Evolutionary conservation across 2,888 invertebrate genomes (phyloP), one percentile per base, ranked within the genome.

Genomic region (Doris montereyensis): DNA sequence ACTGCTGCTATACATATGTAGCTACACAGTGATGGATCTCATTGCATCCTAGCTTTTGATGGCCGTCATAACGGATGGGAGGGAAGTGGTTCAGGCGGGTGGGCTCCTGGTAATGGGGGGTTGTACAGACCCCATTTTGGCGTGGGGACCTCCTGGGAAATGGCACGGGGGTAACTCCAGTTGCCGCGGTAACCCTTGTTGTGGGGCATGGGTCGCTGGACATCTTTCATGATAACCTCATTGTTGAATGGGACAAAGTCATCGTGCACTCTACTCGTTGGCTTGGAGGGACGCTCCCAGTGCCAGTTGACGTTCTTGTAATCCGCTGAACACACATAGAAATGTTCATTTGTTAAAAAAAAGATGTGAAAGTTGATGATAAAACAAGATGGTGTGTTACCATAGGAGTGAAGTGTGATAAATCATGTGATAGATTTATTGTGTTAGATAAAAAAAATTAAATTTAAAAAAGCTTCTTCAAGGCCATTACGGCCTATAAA

Each of bases 11-110:
- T n/a, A n/a, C n/a, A n/a, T n/a, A n/a, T 13, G 1, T 35, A 4
- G 2, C 34, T 1, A 41, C 17, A 32, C 8, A 13, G 34, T 0
- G 41, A 30, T 5, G 35, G 62, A 30, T 41, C 21, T 76, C 68
- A 62, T 21, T 76, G 73, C 67, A 79, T 62, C 72, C 77, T 68
- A 0, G 30, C 10, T 58, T n/a, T 30, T 82, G 82, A 78, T 86
- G 86, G 26, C 88, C 88, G 76, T 87, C 82, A 77, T 89, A 86
- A 78, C 84, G 86, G 70, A 96, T 97, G 0, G 89, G 88, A 52
- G 90, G 89, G 78, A 89, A 88, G 77, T 87, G 87, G 79, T 88
- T 85, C 24, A 87, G 85, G 76, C 89, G 82, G 77, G 84, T 82
- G 58, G 90, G 90, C 62, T 89, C 87, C 77, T 89, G 86, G 80